A percentile compares a stretch with the other conserved stretches of the same genome.
Evolutionary conservation across 92 coral and sea anemone species (phyloP).

Genomic region (Umimayanthus chanpuru): DNA sequence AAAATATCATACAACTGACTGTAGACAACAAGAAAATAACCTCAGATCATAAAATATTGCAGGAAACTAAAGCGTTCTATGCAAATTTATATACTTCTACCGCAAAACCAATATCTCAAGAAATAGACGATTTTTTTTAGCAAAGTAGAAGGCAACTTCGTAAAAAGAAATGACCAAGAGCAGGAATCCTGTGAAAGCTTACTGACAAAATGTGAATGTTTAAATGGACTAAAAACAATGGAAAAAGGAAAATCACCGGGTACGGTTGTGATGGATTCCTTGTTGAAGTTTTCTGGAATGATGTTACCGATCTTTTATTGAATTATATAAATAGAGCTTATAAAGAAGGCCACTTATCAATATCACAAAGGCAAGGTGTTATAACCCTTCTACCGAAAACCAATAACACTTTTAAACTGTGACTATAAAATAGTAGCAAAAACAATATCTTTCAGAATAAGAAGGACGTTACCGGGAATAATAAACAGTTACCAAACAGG

Average conservation of each 20-base stretch:
- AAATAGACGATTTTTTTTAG: not conserved
- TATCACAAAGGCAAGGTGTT: conserved; percentile 37
- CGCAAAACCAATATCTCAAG: not conserved
- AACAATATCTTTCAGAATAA: no score
- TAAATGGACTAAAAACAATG: conserved; percentile 13
- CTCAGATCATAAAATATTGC: no score
- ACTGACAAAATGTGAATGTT: conserved; percentile 16
- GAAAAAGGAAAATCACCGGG: conserved; percentile 48
- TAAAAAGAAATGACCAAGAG: not conserved
- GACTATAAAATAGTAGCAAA: no score
- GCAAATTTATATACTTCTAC: no score
- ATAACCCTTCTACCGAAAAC: conserved; percentile 22
- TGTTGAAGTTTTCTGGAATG: conserved; percentile 44
- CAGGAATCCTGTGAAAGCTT: not conserved
- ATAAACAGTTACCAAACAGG: no score
- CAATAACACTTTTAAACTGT: no score
- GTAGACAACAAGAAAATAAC: no score
- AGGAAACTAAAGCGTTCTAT: no score
- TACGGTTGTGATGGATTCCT: conserved; percentile 39
- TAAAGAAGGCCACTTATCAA: conserved; percentile 26
- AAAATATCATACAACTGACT: no score
- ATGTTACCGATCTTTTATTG: conserved; percentile 9
- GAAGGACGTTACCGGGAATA: no score
- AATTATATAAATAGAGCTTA: conserved; percentile 35
- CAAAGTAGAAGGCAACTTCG: not conserved